Conservation (phyloP, 2,113 vertebrate species). For the Thinocorus orbignyianus region DNA sequence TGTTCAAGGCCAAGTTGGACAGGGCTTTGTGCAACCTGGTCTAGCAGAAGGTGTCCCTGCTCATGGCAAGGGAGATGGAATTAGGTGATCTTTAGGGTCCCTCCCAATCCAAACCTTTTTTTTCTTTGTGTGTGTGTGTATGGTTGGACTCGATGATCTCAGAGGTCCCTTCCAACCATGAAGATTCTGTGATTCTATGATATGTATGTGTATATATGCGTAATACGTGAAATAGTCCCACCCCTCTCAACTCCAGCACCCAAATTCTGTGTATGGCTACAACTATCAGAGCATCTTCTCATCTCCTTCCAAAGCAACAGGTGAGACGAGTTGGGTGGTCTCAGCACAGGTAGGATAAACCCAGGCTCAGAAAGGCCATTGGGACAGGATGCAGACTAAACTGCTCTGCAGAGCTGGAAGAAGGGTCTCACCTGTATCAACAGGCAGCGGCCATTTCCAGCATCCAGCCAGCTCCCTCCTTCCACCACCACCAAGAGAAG, state of each 20-base stretch:
- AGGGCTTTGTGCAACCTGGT: neutral
- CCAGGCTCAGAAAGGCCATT: neutral
- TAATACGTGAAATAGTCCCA: neutral
- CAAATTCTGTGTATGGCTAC: neutral
- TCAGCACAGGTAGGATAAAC: neutral
- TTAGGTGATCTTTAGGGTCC: neutral
- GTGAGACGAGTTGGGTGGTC: neutral
- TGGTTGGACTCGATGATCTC: too few relatives aligned
- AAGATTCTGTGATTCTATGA: neutral
- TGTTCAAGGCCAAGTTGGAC: neutral
- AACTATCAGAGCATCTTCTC: neutral
- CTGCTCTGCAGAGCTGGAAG: rapidly evolving
- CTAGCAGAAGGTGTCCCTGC: neutral
- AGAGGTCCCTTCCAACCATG: neutral
- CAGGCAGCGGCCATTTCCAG: neutral
- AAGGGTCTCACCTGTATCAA: neutral
- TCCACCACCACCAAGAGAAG: neutral
- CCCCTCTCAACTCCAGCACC: neutral
- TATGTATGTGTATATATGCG: rapidly evolving
- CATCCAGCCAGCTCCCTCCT: neutral
- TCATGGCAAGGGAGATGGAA: neutral
- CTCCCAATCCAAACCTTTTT: neutral
- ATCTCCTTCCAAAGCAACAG: neutral
- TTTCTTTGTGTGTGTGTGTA: too few relatives aligned
- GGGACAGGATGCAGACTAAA: neutral